Evolutionary conservation across 2,888 invertebrate species (phyloP).

Genomic region (Lepidocyrtinus sp.): DNA sequence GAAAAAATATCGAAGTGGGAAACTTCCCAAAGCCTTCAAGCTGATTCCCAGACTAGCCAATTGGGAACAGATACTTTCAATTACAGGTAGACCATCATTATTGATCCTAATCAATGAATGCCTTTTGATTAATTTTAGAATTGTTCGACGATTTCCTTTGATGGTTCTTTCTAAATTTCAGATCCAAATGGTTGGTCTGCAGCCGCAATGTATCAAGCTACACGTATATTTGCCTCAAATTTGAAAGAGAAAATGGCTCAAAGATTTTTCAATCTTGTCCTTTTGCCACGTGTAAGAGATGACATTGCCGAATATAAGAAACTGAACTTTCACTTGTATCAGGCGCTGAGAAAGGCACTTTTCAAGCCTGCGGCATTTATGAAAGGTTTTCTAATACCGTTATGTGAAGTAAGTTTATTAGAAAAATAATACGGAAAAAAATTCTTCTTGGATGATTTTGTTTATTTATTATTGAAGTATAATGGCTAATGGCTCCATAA

Average conservation of each 20-base stretch:
- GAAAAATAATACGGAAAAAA: neutral
- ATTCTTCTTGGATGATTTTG: too few species aligned
- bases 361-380: constrained; percentile 99
- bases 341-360: constrained; percentile 91
- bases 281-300: constrained; percentile 93
- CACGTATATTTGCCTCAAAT: constrained; percentile 97
- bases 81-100: constrained; percentile 76
- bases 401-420: constrained; percentile 75
- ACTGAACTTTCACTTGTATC: constrained; percentile 96
- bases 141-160: neutral
- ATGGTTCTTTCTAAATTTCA: constrained; percentile 70
- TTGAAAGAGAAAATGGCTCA: constrained; percentile 97
- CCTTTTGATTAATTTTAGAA: neutral
- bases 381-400: constrained; percentile 84
- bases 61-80: constrained; percentile 93
- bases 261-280: constrained; percentile 92
- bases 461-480: constrained; percentile 18
- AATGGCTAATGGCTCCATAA: neutral
- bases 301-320: constrained; percentile 96
- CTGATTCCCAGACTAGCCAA: constrained; percentile 91
- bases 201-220: constrained; percentile 97
- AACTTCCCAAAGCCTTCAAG: constrained; percentile 98
- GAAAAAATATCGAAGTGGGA: constrained; percentile 92
- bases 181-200: constrained; percentile 98
- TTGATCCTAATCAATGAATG: neutral